Percentiles rank a stretch among this genome's conserved stretches.
Evolutionary conservation across 2,797 vertebrate species (phyloP).

Genomic region (Diplodus sargus): DNA sequence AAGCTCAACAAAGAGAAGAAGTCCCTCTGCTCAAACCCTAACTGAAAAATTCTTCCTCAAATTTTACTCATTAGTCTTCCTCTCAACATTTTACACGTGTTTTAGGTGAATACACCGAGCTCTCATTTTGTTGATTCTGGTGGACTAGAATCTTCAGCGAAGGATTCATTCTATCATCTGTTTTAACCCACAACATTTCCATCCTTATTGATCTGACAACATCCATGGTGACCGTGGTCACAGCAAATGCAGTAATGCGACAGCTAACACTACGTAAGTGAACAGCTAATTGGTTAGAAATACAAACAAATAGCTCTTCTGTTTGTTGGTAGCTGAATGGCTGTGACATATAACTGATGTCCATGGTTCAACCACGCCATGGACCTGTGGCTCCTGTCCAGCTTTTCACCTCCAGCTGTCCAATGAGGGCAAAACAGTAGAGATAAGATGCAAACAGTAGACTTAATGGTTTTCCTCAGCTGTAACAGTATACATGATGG

Average conservation of each 20-base stretch:
- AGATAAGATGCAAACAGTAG: too few species aligned
- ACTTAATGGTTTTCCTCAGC: too few species aligned
- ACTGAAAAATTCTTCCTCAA: background rate
- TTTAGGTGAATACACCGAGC: too few species aligned
- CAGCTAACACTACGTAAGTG: background rate
- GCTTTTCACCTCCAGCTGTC: too few species aligned
- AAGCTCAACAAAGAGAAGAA: conserved; percentile 5
- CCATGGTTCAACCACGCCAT: too few species aligned
- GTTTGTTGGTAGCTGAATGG: too few species aligned
- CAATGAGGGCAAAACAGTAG: too few species aligned
- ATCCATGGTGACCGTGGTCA: background rate
- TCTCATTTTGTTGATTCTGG: too few species aligned
- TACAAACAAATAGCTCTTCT: background rate
- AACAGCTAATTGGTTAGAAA: background rate
- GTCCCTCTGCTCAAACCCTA: background rate
- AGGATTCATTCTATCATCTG: background rate
- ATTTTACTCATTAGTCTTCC: background rate
- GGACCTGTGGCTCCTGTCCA: too few species aligned
- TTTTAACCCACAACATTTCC: background rate
- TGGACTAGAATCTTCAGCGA: background rate
- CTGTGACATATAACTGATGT: too few species aligned
- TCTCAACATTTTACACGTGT: background rate
- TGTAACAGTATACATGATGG: too few species aligned
- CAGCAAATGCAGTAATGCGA: background rate
- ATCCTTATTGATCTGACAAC: background rate